Evolutionary conservation across 2,888 invertebrate species (phyloP).

Genomic region (Allygus modestus): DNA sequence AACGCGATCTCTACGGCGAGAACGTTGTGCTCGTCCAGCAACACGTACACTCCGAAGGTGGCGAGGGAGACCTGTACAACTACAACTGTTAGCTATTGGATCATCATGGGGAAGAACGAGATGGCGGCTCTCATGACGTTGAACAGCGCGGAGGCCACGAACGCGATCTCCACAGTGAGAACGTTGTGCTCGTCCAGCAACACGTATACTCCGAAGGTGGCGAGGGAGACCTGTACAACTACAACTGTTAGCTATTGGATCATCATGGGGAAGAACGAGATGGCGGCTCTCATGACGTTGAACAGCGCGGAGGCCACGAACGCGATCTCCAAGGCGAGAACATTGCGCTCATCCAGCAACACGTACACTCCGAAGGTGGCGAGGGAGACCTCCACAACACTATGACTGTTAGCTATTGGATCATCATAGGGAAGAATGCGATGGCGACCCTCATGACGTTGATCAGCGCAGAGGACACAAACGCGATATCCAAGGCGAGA

Average conservation of each 20-base stretch:
- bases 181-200: conserved; percentile 89
- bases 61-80: conserved; percentile 80
- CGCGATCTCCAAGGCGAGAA: conserved; percentile 92
- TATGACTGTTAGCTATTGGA: conserved; percentile 91
- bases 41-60: conserved; percentile 92
- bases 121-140: conserved; percentile 98
- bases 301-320: conserved; percentile 98
- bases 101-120: conserved; percentile 97
- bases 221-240: conserved; percentile 79
- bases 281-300: conserved; percentile 97
- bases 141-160: conserved; percentile 97
- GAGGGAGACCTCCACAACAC: conserved; percentile 77
- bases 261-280: conserved; percentile 98
- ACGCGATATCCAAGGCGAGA: conserved; percentile 93
- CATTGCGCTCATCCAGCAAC: conserved; percentile 88
- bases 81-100: conserved; percentile 91
- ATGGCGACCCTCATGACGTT: conserved; percentile 97
- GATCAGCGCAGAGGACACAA: conserved; percentile 97
- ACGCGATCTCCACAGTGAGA: conserved; percentile 93
- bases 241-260: conserved; percentile 92
- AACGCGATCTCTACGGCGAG: conserved; percentile 95
- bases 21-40: conserved; percentile 89
- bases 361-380: conserved; percentile 94
- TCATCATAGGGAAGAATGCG: conserved; percentile 97
- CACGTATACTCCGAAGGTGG: conserved; percentile 93